Base-by-base conservation (phyloP, 2,888 invertebrate genomes). In the Empis livida region DNA sequence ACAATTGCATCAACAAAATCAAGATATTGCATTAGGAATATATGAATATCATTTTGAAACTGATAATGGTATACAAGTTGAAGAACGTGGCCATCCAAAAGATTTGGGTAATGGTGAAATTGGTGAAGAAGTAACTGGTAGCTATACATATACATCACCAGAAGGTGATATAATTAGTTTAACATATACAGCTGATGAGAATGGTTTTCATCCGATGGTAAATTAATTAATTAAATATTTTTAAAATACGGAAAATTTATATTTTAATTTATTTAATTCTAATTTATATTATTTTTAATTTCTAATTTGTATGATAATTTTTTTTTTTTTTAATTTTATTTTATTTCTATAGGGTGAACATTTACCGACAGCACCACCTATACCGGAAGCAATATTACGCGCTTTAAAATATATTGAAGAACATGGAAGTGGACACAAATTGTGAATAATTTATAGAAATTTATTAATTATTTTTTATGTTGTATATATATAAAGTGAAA, bases 121-220 rank as follows among this genome's bases (percentile, higher is more conserved):
- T 46, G 77, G 75, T 57, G 71, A 71, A 47, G 75, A 77, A 64
- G 73, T 74, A 42, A 73, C 73, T 35, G 82, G 82, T 17, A 75
- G 75, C 60, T 79, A 69, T 67, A 72, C 75, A 41, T 82, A 81
- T 64, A 74, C 75, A 3, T 73, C 76, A 42, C 79, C 81, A 0
- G 80, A 82, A 14, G 80, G 80, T 32, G 63, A 69, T 48, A 68
- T 66, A 51, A 77, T 80, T 56, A 73, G 76, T 55, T 59, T 82
- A 49, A 68, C 69, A 42, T 84, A 81, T 65, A 59, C 73, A 48
- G 82, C 84, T 54, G 79, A 83, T 56, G 81, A 82, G 62, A 77
- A 79, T 54, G 83, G 84, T 49, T 83, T 78, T 73, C 77, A 77
- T 52, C 76, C 82, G 45, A 40, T 43, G 51, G 27, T 65, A 72